phyloP scores from a whole-genome alignment of 2,797 vertebrate species.

The Gallinago nigripennis region DNA sequence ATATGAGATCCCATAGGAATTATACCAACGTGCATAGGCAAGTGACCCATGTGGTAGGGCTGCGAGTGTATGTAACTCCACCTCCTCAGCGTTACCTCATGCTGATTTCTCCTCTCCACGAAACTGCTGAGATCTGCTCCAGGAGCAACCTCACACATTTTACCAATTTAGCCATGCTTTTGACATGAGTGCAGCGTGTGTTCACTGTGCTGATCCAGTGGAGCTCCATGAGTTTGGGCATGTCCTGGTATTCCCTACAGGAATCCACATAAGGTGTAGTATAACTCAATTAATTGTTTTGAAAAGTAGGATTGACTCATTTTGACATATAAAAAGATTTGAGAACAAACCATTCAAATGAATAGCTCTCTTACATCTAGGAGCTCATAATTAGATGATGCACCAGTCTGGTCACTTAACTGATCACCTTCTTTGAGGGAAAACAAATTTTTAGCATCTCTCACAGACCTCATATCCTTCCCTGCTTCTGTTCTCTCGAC shows the following conservation, averaged over 20 bases:
- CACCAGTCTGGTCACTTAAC: neutral
- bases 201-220: neutral
- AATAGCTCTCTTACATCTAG: neutral
- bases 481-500: neutral
- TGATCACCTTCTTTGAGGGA: neutral
- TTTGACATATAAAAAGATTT: neutral
- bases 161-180: neutral
- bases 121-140: neutral
- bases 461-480: neutral
- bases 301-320: neutral
- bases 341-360: neutral
- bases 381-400: neutral
- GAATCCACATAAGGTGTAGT: neutral
- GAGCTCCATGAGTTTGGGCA: neutral
- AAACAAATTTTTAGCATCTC: neutral
- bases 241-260: neutral
- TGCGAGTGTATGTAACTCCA: neutral
- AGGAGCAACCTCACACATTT: neutral
- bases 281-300: neutral
- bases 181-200: accelerated
- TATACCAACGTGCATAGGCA: neutral
- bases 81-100: neutral
- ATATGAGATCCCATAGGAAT: neutral
- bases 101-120: neutral
- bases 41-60: neutral